Percentiles rank a stretch among this genome's conserved stretches.
Evolutionary conservation across 2,797 vertebrate genomes (phyloP).

Genomic region (Thalassophryne amazonica): DNA sequence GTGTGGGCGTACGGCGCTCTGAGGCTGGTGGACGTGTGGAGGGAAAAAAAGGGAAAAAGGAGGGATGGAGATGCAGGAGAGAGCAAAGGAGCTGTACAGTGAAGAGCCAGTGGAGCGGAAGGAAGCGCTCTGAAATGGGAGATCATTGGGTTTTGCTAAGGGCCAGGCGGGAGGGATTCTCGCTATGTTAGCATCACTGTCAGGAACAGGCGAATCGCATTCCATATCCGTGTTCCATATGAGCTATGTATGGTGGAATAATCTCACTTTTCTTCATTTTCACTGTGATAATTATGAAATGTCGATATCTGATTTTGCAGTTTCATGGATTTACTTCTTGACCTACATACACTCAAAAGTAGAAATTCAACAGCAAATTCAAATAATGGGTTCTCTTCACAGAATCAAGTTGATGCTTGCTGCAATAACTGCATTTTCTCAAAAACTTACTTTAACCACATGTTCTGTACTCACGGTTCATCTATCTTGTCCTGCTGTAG

Average conservation of each 20-base stretch:
- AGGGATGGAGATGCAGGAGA: constrained; percentile 54
- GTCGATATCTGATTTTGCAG: constrained; percentile 23
- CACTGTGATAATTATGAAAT: constrained; percentile 19
- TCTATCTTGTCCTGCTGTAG: too few species aligned
- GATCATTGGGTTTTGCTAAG: constrained; percentile 74
- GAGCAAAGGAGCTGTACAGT: constrained; percentile 68
- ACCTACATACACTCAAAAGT: constrained; percentile 34
- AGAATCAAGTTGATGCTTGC: background rate
- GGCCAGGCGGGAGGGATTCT: constrained; percentile 75
- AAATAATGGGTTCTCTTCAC: constrained; percentile 8
- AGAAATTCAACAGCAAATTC: constrained; percentile 3
- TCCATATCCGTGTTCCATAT: constrained; percentile 53
- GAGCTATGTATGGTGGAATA: too few species aligned
- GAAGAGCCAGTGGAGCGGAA: constrained; percentile 73
- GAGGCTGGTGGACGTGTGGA: constrained; percentile 68
- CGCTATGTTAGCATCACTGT: constrained; percentile 76
- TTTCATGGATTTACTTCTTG: constrained; percentile 20
- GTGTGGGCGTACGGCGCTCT: constrained; percentile 68
- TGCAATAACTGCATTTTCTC: too few species aligned
- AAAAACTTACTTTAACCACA: too few species aligned
- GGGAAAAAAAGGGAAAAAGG: constrained; percentile 46
- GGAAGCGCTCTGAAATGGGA: constrained; percentile 75
- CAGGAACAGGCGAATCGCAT: constrained; percentile 56
- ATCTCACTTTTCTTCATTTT: constrained; percentile 32
- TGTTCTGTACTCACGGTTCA: too few species aligned